Conservation (phyloP, 2,888 invertebrate genomes). For the Scotopteryx bipunctaria region DNA sequence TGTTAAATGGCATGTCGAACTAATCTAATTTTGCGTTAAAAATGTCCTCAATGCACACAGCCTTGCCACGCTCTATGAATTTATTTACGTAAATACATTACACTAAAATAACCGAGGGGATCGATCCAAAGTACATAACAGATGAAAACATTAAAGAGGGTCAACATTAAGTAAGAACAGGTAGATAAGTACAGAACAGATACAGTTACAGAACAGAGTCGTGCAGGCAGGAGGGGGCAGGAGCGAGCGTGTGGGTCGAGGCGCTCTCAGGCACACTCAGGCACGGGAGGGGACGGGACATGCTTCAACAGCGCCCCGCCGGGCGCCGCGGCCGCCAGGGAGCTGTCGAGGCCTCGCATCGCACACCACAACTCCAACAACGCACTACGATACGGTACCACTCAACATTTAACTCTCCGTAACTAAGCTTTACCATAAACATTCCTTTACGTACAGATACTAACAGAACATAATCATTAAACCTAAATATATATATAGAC, state of each 20-base stretch:
- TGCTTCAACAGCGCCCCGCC: conserved; percentile 60
- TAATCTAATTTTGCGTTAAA: conserved; percentile 80
- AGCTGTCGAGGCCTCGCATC: conserved; percentile 67
- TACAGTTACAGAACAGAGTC: conserved; percentile 49
- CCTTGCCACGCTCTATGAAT: conserved; percentile 87
- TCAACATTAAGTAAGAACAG: conserved; percentile 77
- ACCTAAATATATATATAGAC: conserved; percentile 71
- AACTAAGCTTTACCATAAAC: conserved; percentile 80
- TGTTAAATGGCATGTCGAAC: conserved; percentile 74
- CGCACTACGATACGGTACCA: conserved; percentile 81
- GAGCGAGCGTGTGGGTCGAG: conserved; percentile 42
- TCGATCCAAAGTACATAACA: conserved; percentile 78
- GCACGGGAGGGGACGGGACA: conserved; percentile 44
- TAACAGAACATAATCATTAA: conserved; percentile 81
- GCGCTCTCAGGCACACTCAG: conserved; percentile 40
- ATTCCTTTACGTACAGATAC: conserved; percentile 79
- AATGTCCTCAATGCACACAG: conserved; percentile 87
- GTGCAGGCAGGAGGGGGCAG: conserved; percentile 74
- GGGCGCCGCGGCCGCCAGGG: conserved; percentile 52
- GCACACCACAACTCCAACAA: conserved; percentile 76
- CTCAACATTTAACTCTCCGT: conserved; percentile 80
- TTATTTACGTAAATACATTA: conserved; percentile 76
- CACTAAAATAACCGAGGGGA: conserved; percentile 81
- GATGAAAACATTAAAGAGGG: conserved; percentile 79
- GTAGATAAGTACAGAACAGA: conserved; percentile 69